Evolutionary conservation across 2,888 invertebrate species (phyloP), one percentile per base, ranked within the genome.

Genomic region (Drosophila greeni): DNA sequence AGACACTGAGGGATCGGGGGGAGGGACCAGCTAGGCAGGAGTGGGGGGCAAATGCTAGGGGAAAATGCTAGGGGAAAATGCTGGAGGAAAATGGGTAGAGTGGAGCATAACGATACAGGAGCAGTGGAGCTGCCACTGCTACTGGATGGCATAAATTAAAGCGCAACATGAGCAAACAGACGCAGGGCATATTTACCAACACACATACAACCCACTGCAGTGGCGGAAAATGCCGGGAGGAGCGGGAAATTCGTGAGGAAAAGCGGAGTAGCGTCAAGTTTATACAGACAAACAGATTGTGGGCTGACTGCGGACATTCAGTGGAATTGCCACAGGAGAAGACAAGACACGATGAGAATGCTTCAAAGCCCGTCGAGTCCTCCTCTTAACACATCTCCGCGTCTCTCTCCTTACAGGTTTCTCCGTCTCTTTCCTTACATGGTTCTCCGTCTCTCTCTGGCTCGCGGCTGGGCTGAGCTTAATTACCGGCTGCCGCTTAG

Each of bases 81-180:
- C 29, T 53, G 42, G 39, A 31, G 29, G 45, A 31, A 20, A 47
- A 31, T 47, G 45, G 45, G 45, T 5, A 47, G 5, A 20, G 45
- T 14, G 20, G 31, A 14, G 45, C 45, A 47, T 31, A 47, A 47
- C 45, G 45, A 36, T 45, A 29, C 24, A 66, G 66, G 54, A 66
- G 54, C 64, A 14, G 33, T n/a, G n/a, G n/a, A 23, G 36, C 29
- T 49, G 29, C 42, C 18, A 40, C 64, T 66, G 66, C 56, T 42
- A 48, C 37, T 48, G 71, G 71, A 66, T 75, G 75, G 82, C 78
- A 79, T 81, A 83, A 83, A 81, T 77, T 77, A 73, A 67, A 67
- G 64, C 40, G 45, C 77, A 80, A 70, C 66, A 70, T 58, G 42
- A 69, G 40, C 71, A 59, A 40, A 64, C 48, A 54, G 53, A 49